Base-by-base conservation (phyloP, 2,888 invertebrate species). In the Neocrepidodera transversa region DNA sequence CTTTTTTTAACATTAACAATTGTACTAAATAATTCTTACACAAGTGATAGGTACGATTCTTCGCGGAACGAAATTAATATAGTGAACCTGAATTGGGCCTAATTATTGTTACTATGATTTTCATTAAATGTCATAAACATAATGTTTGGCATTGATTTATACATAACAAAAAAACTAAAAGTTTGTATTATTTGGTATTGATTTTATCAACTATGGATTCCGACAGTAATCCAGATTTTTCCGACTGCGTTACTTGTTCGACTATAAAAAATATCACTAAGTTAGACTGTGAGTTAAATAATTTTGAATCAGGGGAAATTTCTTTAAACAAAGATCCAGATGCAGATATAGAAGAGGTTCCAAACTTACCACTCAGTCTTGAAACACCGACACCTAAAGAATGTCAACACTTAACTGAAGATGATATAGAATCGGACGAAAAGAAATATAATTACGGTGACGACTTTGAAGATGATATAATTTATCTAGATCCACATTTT, bases 191-290 rank as follows among this genome's bases (percentile, higher is more conserved):
- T 23, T 23, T 23, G 23, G 23, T 23, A 23, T 23, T 7, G 7
- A 30, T 10, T 30, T 30, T 30, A 6, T 10, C 2, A 30, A 2
- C 13, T 2, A 45, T 45, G 45, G 45, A 45, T 45, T 18, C 45
- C 5, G 45, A 45, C 14, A 26, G 23, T n/a, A 26, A 23, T 28
- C 45, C 45, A 14, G 45, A 45, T 7, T 45, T 45, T 11, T 26
- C 45, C 3, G 45, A 45, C 26, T 45, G 45, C 26, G 26, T 45
- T 18, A 45, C 26, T 2, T 45, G 45, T 28, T 14, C 26, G 10
- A 26, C 45, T 6, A 45, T 45, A 26, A 45, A 45, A 45, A 28
- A 45, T 11, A 45, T 45, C 14, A 14, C 18, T 14, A 4, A 26
- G 5, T n/a, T 23, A 17, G 40, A 40, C 16, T 10, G 2, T 30